These are phyloP conservation scores for Saguinus midas DNA, from an alignment of 2,113 vertebrate genomes.

Conservation along the genomic window DNA sequence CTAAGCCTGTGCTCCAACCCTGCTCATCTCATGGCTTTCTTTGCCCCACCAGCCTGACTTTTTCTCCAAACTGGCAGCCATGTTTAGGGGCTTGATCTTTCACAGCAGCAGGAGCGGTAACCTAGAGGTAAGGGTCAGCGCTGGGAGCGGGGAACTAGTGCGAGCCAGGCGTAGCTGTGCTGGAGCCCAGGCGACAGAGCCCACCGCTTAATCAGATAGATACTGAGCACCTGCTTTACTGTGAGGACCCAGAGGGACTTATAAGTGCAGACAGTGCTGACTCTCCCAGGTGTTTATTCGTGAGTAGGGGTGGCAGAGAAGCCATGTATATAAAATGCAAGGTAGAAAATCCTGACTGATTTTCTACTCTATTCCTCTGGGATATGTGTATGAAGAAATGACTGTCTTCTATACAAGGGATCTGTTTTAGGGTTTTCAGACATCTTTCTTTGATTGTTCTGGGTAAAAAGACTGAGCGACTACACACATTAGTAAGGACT, in stretches of 20 bases:
- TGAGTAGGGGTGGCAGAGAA: neutral
- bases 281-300: neutral
- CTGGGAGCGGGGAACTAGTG: constrained; percentile 42
- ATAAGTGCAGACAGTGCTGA: no score
- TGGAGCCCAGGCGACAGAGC: neutral
- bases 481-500: neutral
- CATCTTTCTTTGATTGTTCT: neutral
- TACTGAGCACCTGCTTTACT: neutral
- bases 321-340: neutral
- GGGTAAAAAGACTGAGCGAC: neutral
- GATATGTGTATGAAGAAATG: neutral
- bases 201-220: neutral
- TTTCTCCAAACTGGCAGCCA: constrained; percentile 89
- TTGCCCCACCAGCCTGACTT: constrained; percentile 85
- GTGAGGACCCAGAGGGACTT: neutral
- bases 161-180: constrained; percentile 50
- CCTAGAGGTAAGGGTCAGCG: constrained; percentile 85
- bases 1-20: constrained; percentile 37
- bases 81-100: constrained; percentile 87
- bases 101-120: constrained; percentile 79
- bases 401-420: neutral
- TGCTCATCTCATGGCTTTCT: constrained; percentile 68
- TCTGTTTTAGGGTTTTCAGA: neutral
- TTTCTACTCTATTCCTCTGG: neutral
- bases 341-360: no score